Percentiles rank a stretch among this genome's conserved stretches.
Conservation (phyloP, 2,113 vertebrate species). For the Scomber scombrus region DNA sequence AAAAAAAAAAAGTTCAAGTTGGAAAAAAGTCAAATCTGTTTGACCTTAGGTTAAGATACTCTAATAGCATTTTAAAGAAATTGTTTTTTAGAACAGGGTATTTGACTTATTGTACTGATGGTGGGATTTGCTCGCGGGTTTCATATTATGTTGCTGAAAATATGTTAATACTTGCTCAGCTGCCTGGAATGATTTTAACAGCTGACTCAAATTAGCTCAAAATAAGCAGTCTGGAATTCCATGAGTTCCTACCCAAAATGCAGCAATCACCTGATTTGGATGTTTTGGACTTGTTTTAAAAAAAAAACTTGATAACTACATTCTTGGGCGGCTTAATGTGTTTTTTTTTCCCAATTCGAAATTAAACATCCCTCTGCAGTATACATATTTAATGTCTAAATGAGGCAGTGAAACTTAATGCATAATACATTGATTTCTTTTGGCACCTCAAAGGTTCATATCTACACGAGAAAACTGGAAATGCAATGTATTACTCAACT, state of each 20-base stretch:
- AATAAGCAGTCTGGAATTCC: conserved; percentile 81
- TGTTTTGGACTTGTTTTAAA: conserved; percentile 36
- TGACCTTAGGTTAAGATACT: background rate
- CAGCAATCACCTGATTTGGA: conserved; percentile 66
- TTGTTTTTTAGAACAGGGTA: background rate
- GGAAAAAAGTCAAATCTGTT: conserved; percentile 23
- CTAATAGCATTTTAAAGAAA: background rate
- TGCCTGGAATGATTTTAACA: conserved; percentile 73
- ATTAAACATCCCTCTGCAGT: conserved; percentile 43
- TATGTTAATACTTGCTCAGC: conserved; percentile 75
- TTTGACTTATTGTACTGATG: conserved; percentile 11
- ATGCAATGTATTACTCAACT: conserved; percentile 20
- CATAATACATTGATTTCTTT: conserved; percentile 73
- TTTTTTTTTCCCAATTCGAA: conserved; percentile 49
- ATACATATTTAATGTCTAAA: conserved; percentile 80
- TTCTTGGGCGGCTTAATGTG: conserved; percentile 53
- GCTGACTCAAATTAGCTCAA: conserved; percentile 80
- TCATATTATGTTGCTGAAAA: conserved; percentile 62
- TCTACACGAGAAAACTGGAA: conserved; percentile 48
- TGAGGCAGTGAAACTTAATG: conserved; percentile 69
- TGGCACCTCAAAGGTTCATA: conserved; percentile 49
- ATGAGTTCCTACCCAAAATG: conserved; percentile 66
- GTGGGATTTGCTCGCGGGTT: conserved; percentile 52
- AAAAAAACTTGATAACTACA: conserved; percentile 36
- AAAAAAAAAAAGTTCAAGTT: background rate